Base-by-base conservation (phyloP, 2,888 invertebrate species). In the Cephus runcator region DNA sequence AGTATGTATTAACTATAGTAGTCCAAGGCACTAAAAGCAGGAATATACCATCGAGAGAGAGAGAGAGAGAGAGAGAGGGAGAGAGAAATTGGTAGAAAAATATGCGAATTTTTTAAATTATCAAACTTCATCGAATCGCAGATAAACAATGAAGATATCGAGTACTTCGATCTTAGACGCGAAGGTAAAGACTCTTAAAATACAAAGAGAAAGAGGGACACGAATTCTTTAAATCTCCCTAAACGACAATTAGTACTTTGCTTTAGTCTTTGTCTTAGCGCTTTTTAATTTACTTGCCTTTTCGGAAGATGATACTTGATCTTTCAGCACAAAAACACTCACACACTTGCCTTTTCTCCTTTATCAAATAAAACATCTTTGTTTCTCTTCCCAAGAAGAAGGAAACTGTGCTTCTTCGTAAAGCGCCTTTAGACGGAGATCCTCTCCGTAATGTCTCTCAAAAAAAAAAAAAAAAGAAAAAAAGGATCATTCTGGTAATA, bases 21-120 rank as follows among this genome's bases (percentile, higher is more conserved):
- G 33, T 75, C 33, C 71, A 77, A 77, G 77, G 77, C 75, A 77
- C 69, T 77, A 77, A 71, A 75, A 0, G 69, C 69, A 75, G 36
- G 77, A 56, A 56, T 23, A 9, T 56, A 56, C 56, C 9, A 23
- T 23, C 56, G 56, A 23, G 23, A 56, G 23, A 56, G 75, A 68
- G 40, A 40, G 12, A 69, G 69, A 40, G 56, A 23, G 40, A 40
- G 6, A 40, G 23, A 23, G 2, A 40, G 6, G 6, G 40, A 40
- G 15, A 40, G 40, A 23, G 40, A 40, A 1, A 40, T 23, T 56
- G 2, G 23, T 23, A 56, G 1, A 56, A 56, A 9, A 23, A 9
- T 56, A 23, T 56, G 9, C 9, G 56, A 23, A 9, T 15, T 23
- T 56, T 40, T 56, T 9, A 9, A 23, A 23, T 56, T 23, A 56